Evolutionary conservation across 2,113 vertebrate species (phyloP).

Genomic region (Spea multiplicata): DNA sequence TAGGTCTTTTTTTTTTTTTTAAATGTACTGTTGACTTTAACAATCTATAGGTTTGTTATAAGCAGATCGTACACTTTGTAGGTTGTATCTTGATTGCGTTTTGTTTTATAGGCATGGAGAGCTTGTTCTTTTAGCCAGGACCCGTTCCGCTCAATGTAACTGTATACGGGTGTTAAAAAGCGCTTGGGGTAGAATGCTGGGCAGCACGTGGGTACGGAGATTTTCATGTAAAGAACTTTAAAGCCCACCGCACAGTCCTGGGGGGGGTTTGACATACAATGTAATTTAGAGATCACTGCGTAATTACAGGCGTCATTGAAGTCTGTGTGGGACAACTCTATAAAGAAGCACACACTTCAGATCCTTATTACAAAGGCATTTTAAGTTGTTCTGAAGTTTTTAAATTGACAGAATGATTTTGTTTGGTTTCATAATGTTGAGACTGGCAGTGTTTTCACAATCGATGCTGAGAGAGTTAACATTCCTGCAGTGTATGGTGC

Average conservation of each 20-base stretch:
- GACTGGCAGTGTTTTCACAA: not conserved
- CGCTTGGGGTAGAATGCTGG: not conserved
- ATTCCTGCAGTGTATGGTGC: not conserved
- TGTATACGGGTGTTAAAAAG: not conserved
- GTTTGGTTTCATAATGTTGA: not conserved
- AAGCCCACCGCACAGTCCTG: conserved; percentile 4
- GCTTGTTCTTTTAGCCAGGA: not conserved
- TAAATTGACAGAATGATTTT: not conserved
- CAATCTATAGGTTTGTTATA: not conserved
- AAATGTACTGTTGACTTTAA: not conserved
- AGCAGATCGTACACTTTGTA: not conserved
- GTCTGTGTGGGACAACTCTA: not conserved
- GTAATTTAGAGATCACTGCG: not conserved
- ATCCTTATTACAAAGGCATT: not conserved
- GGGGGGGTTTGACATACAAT: not conserved
- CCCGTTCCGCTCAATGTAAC: not conserved
- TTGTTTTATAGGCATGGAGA: not conserved
- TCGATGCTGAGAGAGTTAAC: not conserved
- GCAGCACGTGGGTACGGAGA: conserved; percentile 25
- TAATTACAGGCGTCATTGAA: not conserved
- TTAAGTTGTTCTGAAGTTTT: not conserved
- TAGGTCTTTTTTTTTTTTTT: not conserved
- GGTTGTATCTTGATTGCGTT: not conserved
- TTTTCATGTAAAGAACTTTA: conserved; percentile 2
- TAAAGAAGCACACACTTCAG: not conserved